Percentiles rank a stretch among this genome's conserved stretches.
phyloP scores from a whole-genome alignment of 2,113 vertebrate species.

The mouse (Mus musculus) region DNA sequence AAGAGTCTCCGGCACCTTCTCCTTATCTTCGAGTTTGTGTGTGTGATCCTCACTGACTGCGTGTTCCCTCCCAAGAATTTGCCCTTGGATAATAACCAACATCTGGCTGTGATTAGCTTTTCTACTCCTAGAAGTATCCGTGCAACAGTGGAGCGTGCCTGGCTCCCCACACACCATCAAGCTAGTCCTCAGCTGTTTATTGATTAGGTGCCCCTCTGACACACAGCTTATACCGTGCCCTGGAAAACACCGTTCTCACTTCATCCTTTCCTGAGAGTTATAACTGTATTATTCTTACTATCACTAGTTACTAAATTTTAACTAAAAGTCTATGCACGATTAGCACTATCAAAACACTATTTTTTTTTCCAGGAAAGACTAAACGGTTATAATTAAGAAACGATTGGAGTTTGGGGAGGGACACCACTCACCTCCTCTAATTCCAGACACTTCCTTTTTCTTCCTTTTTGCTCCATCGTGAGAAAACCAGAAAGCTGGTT shows the following conservation, averaged over 20 bases:
- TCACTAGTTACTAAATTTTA: neutral
- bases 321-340: neutral
- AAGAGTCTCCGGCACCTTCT: neutral
- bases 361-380: neutral
- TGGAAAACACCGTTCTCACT: neutral
- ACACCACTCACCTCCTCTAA: neutral
- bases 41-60: neutral
- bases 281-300: neutral
- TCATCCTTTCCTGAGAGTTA: slow-evolving; percentile 20
- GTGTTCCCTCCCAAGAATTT: neutral
- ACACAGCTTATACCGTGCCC: neutral
- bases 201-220: neutral
- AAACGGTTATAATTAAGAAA: neutral
- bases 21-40: neutral
- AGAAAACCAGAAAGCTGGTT: slow-evolving; percentile 47
- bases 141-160: neutral
- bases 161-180: neutral
- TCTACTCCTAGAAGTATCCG: neutral
- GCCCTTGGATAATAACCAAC: neutral
- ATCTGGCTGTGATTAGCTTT: slow-evolving; percentile 41
- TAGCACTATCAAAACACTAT: neutral
- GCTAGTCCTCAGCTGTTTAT: neutral
- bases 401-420: neutral
- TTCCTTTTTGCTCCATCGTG: slow-evolving; percentile 64
- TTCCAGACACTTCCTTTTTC: neutral